phyloP scores from a whole-genome alignment of 2,888 invertebrate genomes.

The Ditula angustiorana region DNA sequence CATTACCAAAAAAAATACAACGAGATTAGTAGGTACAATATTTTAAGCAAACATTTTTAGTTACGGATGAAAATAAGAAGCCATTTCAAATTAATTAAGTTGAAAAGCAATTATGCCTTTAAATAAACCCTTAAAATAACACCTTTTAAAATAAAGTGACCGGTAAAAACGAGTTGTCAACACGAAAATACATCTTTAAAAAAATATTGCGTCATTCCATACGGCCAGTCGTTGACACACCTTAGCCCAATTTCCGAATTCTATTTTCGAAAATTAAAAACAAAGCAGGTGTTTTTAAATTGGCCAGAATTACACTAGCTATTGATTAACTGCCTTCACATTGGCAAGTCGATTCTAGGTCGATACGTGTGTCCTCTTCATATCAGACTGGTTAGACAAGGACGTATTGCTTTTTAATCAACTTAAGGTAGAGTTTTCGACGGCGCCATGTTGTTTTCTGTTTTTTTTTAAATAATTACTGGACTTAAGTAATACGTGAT shows the following conservation, averaged over 20 bases:
- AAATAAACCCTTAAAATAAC: not conserved
- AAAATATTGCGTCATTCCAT: not conserved
- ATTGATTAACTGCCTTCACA: slow-evolving; percentile 53
- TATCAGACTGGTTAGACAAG: not conserved
- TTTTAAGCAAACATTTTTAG: too few relatives aligned
- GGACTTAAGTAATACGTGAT: slow-evolving; percentile 70
- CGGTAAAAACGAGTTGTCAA: not conserved
- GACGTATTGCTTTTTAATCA: not conserved
- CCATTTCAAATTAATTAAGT: too few relatives aligned
- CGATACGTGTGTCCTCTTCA: not conserved
- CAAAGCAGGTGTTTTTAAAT: slow-evolving; percentile 68
- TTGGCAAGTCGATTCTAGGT: not conserved
- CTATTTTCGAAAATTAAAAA: slow-evolving; percentile 44
- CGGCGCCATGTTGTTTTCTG: slow-evolving; percentile 64
- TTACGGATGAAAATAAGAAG: too few relatives aligned
- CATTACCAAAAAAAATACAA: too few relatives aligned
- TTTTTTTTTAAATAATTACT: slow-evolving; percentile 51
- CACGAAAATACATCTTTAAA: not conserved
- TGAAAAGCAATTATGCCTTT: too few relatives aligned
- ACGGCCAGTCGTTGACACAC: slow-evolving; percentile 19
- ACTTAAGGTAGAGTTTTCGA: not conserved
- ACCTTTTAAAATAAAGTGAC: not conserved
- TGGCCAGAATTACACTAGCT: slow-evolving; percentile 66
- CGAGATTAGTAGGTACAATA: too few relatives aligned
- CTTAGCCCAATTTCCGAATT: slow-evolving; percentile 26